Percentiles rank a stretch among this genome's conserved stretches.
Conservation (phyloP, 2,113 vertebrate species). For the Pedionomus torquatus region DNA sequence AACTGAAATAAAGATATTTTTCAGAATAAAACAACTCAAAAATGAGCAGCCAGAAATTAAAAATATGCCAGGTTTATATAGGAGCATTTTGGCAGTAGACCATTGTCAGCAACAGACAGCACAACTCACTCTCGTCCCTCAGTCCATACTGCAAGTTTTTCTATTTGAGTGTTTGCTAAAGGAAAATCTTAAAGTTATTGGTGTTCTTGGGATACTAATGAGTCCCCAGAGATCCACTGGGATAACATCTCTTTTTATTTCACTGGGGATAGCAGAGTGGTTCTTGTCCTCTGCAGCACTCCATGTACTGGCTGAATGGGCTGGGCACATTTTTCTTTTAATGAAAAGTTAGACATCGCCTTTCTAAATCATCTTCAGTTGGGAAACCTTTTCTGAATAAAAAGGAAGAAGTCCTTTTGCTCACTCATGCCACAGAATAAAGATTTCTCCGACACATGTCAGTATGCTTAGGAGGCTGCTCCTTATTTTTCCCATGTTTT, state of each 20-base stretch:
- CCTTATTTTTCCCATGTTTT: slow-evolving; percentile 3
- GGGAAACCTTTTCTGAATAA: not conserved
- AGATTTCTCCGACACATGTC: not conserved
- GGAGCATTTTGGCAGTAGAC: not conserved
- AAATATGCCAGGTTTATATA: not conserved
- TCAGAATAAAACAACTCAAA: not conserved
- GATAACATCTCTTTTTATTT: not conserved
- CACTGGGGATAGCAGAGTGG: not conserved
- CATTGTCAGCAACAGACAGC: not conserved
- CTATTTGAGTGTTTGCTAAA: not conserved
- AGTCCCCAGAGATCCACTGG: not conserved
- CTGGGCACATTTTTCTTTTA: not conserved
- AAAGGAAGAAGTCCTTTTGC: not conserved
- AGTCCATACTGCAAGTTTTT: not conserved
- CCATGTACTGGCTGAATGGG: not conserved
- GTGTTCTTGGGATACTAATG: not conserved
- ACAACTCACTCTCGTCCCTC: not conserved
- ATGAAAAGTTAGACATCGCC: not conserved
- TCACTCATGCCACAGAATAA: not conserved
- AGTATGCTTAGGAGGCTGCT: not conserved
- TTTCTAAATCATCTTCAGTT: not conserved
- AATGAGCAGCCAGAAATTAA: not conserved
- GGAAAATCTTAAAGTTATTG: not conserved
- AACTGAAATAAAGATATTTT: not conserved
- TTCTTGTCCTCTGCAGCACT: not conserved